Evolutionary conservation across 1,140 invertebrate species (phyloP), one percentile per base, ranked within the genome.

Genomic region (Drosophila mauritiana): DNA sequence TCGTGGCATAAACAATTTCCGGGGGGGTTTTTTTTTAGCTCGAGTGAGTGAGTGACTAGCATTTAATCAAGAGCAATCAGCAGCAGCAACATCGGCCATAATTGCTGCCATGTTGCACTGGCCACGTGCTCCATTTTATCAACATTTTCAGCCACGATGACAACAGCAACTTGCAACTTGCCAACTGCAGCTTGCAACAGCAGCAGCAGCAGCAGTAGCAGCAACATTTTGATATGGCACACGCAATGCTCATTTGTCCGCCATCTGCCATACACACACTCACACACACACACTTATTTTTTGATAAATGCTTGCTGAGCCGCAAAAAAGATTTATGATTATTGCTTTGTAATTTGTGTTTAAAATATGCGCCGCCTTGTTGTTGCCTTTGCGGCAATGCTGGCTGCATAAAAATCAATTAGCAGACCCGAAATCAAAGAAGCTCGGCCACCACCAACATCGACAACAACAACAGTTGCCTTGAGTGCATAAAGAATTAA

Each of bases 321-420:
- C 85, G 84, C 84, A 89, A 89, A 89, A 78, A 89, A 89, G 84
- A 89, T 89, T 89, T 89, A 89, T 89, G 84, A 89, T 89, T 89
- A 89, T 89, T 89, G 84, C 84, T 84, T 89, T 89, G 84, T 89
- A 89, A 89, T 89, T 89, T 89, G 84, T 90, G 84, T 68, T 90
- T 89, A 89, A 89, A 89, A 90, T 89, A 89, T 89, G 80, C 90
- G 86, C 86, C 76, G 75, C 82, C 79, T 65, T 64, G 53, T 59
- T 65, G 57, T 53, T 73, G 39, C 10, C 52, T 34, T 59, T 69
- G 55, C 39, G 55, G 25, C 48, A 1, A 4, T 53, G 36, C 12
- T 49, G 54, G 45, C 62, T 61, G 84, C 83, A 88, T 89, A 83
- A 83, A 88, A 89, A 88, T 88, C 83, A 88, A 88, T 88, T 89